Base-by-base conservation (phyloP, 2,113 vertebrate species). In the Trogon surrucura region DNA sequence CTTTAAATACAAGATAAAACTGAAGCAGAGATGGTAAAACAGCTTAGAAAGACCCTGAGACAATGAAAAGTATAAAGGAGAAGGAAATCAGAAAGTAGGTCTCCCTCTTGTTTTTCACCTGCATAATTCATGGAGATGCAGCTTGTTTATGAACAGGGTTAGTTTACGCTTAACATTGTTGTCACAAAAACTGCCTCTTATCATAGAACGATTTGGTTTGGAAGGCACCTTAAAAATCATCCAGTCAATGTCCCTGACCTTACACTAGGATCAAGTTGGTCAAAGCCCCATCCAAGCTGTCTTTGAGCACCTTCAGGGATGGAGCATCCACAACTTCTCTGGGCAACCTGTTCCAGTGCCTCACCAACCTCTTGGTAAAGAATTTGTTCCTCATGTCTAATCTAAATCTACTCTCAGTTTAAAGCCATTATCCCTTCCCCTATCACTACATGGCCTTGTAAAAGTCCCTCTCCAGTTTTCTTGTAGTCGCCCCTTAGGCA, bases 1-100 rank as follows among this genome's bases (percentile, higher is more conserved):
- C 34, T 84, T 84, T 81, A 69, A 94, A 86, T 57, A 79, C 12
- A 94, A 84, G 84, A 88, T 57, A 86, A 78, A 90, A 75, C 69
- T 85, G 67, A 34, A 73, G 72, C 72, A 75, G 72, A 61, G 44
- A 50, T 50, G 23, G 32, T 79, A 86, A 93, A 95, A 78, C 0
- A 83, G 60, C 30, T 93, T 58, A 78, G 32, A 88, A 77, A 88
- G 64, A 48, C 73, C 21, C 26, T 0, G 1, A 80, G 74, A 88
- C 65, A 83, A 66, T 16, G 19, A 90, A 84, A 88, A 26, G 32
- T 56, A 16, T 72, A 61, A 84, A 86, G 72, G 32, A 88, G 41
- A 16, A 78, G 30, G 27, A 41, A 83, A 89, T 60, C 30, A 27
- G 80, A 81, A 89, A 75, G 50, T 10, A 93, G 77, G 45, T 81